These are phyloP conservation scores for Patagioenas fasciata DNA, from an alignment of 2,113 vertebrate genomes.

Conservation along the genomic window DNA sequence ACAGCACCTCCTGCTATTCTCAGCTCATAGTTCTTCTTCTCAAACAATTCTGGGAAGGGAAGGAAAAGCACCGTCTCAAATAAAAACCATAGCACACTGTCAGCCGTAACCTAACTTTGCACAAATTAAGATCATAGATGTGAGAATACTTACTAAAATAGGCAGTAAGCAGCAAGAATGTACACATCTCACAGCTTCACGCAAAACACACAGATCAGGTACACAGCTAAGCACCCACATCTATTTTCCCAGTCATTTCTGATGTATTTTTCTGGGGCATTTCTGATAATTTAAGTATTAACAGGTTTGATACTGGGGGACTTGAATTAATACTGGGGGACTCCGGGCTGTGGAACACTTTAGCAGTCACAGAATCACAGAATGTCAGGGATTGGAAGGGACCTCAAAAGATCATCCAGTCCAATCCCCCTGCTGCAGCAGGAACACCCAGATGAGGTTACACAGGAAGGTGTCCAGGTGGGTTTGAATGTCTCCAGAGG, in stretches of 20 bases:
- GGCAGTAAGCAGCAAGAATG: neutral
- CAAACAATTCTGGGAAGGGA: slow-evolving; percentile 83
- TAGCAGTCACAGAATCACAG: neutral
- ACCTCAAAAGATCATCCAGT: too few species aligned
- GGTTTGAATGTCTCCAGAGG: too few species aligned
- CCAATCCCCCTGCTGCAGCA: too few species aligned
- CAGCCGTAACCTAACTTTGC: too few species aligned
- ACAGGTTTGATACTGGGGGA: too few species aligned
- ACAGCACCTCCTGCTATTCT: slow-evolving; percentile 95
- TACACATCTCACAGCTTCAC: accelerated
- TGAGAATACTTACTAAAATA: neutral
- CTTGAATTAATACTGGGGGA: neutral
- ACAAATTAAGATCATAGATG: accelerated
- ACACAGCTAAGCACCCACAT: neutral
- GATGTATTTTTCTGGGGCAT: neutral
- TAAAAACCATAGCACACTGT: accelerated
- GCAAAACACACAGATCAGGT: accelerated
- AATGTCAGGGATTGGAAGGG: too few species aligned
- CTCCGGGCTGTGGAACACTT: neutral
- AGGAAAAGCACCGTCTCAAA: neutral
- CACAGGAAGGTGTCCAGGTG: too few species aligned
- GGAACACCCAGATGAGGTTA: too few species aligned
- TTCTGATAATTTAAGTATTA: neutral
- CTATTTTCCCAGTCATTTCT: neutral
- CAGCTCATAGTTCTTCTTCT: slow-evolving; percentile 86